Conservation (phyloP, 2,113 vertebrate genomes). For the Lipophrys pholis region DNA sequence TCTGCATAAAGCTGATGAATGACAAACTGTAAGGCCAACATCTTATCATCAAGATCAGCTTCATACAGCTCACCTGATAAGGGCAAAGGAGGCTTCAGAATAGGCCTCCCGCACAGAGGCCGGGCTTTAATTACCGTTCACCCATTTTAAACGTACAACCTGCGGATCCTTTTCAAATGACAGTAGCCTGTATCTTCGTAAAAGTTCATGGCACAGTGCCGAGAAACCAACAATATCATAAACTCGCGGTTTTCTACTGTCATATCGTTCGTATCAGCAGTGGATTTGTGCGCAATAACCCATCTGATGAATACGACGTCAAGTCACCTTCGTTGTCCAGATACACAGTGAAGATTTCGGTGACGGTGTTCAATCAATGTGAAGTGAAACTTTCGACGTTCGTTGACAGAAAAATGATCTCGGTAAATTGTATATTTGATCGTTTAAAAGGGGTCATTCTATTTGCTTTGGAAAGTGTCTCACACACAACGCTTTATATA, state of each 20-base stretch:
- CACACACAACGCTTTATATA: constrained; percentile 12
- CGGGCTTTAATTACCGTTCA: constrained; percentile 56
- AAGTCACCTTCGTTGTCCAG: constrained; percentile 41
- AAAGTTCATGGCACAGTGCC: constrained; percentile 25
- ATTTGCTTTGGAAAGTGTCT: background rate
- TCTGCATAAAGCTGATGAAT: constrained; percentile 6
- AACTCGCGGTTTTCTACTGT: background rate
- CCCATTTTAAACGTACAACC: constrained; percentile 35
- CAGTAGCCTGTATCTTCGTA: constrained; percentile 7
- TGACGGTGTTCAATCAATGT: constrained; percentile 33
- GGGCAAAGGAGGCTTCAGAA: constrained; percentile 47
- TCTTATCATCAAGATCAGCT: constrained; percentile 22
- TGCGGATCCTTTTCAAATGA: constrained; percentile 46
- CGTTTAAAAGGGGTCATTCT: background rate
- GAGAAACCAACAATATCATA: constrained; percentile 3
- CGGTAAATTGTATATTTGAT: background rate
- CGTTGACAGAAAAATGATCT: background rate
- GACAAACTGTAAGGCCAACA: constrained; percentile 12
- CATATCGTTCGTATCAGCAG: background rate
- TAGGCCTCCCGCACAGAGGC: constrained; percentile 64
- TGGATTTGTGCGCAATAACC: constrained; percentile 17
- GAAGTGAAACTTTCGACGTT: constrained; percentile 5
- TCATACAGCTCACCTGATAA: constrained; percentile 49
- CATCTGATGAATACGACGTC: constrained; percentile 8
- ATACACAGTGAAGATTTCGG: constrained; percentile 26